Base-by-base conservation (phyloP, 2,113 vertebrate genomes). In the Paratilapia polleni region DNA sequence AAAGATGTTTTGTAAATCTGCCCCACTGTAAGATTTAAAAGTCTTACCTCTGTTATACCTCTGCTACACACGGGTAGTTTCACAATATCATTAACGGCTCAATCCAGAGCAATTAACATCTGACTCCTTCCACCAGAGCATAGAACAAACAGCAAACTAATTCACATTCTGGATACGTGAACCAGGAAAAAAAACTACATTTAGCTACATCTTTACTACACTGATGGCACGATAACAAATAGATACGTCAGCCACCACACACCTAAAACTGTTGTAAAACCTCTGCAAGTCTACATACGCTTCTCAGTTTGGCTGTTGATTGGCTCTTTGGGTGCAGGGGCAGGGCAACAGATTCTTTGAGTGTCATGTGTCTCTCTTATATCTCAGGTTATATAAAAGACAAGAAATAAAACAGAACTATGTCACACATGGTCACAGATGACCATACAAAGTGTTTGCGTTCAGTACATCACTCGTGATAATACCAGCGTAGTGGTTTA, bases 21-120 rank as follows among this genome's bases (percentile, higher is more conserved):
- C 14, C 10, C 13, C 14, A 5, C 4, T 4, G 14, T 13, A 5
- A 47, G 12, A 47, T 47, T 47, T 47, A 47, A 13, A 15, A 47
- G 8, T 4, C 14, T 47, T 47, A 5, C 13, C 22, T 22, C 38
- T 47, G 63, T 66, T 66, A 66, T 6, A 43, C n/a, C 38, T 66
- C 22, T 41, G 22, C 22, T 64, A 41, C 0, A 64, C 4, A 24
- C 0, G n/a, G 2, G 41, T 2, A 0, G 13, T 22, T 4, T 68
- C 63, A 4, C 38, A 19, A 17, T 43, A 47, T 17, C 14, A 49
- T 49, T 0, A 68, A 47, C 14, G 6, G 38, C 43, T 68, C 22
- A 26, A 26, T 68, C 64, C 64, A 47, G 6, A 34, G 6, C 34
- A 34, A 34, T 34, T 6, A 34, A 3, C 34, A 34, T 34, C 34